These are phyloP conservation scores for Leptoclinus maculatus DNA, from an alignment of 2,797 vertebrate species.

Conservation along the genomic window DNA sequence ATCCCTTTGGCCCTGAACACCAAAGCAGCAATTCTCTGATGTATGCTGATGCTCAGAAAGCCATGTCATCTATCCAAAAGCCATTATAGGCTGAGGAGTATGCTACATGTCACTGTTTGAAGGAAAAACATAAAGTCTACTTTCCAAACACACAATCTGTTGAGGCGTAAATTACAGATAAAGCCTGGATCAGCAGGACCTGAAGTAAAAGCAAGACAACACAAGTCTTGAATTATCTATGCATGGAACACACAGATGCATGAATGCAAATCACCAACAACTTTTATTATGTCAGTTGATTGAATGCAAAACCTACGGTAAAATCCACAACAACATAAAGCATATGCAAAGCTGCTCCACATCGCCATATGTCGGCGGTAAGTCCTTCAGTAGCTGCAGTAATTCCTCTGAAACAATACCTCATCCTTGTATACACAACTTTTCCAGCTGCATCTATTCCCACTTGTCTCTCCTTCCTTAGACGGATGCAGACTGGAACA, in stretches of 20 bases:
- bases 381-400: constrained; percentile 30
- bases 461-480: constrained; percentile 27
- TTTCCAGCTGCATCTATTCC: constrained; percentile 46
- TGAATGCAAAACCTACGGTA: constrained; percentile 15
- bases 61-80: constrained; percentile 47
- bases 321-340: constrained; percentile 30
- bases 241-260: constrained; percentile 10
- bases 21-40: constrained; percentile 44
- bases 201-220: constrained; percentile 28
- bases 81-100: constrained; percentile 15
- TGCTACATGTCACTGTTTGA: constrained; percentile 36
- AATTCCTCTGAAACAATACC: constrained; percentile 50
- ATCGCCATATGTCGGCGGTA: constrained; percentile 51
- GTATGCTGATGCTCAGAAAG: constrained; percentile 36
- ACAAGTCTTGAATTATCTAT: constrained; percentile 49
- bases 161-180: constrained; percentile 39
- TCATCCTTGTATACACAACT: constrained; percentile 13
- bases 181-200: constrained; percentile 32
- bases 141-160: constrained; percentile 51
- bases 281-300: constrained; percentile 41
- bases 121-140: constrained; percentile 24
- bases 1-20: constrained; percentile 55
- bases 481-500: constrained; percentile 53
- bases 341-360: constrained; percentile 25
- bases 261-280: constrained; percentile 54